Conservation (phyloP, 2,888 invertebrate species). For the Diogma glabrata region DNA sequence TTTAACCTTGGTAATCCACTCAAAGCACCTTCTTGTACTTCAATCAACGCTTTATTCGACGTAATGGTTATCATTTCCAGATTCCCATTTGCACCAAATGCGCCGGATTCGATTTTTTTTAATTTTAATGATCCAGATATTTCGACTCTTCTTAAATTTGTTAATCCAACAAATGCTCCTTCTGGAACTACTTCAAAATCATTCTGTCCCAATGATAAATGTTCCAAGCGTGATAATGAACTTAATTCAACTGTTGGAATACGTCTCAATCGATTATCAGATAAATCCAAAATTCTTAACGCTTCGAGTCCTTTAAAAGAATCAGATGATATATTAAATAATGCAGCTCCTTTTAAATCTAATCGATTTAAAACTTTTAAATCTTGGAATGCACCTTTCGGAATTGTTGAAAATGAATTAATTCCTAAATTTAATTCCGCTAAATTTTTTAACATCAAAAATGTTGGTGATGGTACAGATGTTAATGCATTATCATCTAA, state of each 20-base stretch:
- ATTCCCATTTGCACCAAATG: slow-evolving; percentile 69
- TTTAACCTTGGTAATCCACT: slow-evolving; percentile 67
- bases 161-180: slow-evolving; percentile 66
- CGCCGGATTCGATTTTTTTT: slow-evolving; percentile 60
- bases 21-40: slow-evolving; percentile 64
- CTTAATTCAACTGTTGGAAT: slow-evolving; percentile 68
- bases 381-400: slow-evolving; percentile 67
- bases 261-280: slow-evolving; percentile 62
- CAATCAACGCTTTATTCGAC: slow-evolving; percentile 62
- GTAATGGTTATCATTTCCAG: slow-evolving; percentile 63
- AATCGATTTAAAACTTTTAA: slow-evolving; percentile 61
- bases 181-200: slow-evolving; percentile 58
- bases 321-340: slow-evolving; percentile 63
- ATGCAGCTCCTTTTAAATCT: slow-evolving; percentile 69
- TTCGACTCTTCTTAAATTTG: slow-evolving; percentile 63
- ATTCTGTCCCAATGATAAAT: slow-evolving; percentile 72
- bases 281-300: slow-evolving; percentile 63
- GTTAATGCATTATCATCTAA: slow-evolving; percentile 75
- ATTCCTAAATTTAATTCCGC: slow-evolving; percentile 77
- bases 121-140: slow-evolving; percentile 66
- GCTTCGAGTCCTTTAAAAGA: slow-evolving; percentile 66
- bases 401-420: slow-evolving; percentile 65
- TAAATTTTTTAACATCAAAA: slow-evolving; percentile 60
- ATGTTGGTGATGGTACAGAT: slow-evolving; percentile 61
- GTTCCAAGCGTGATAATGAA: slow-evolving; percentile 60